Percentiles rank a stretch among this genome's conserved stretches.
Conservation (phyloP, 2,888 invertebrate species). For the Drosophila birchii region DNA sequence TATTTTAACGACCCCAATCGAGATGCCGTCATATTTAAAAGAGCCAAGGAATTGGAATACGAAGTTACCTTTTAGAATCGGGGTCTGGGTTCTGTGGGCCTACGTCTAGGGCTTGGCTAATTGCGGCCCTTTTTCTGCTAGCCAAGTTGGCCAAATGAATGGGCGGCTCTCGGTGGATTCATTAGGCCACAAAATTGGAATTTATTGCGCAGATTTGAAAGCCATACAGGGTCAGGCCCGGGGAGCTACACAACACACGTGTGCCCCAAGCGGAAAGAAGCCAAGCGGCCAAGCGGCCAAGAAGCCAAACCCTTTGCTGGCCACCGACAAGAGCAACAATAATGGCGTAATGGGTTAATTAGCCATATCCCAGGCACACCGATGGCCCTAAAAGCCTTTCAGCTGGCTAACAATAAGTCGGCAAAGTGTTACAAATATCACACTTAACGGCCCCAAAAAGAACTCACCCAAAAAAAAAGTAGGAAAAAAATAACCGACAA, state of each 20-base stretch:
- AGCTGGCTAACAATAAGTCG: constrained; percentile 64
- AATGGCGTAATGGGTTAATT: constrained; percentile 78
- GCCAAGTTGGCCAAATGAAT: constrained; percentile 59
- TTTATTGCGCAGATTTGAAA: constrained; percentile 78
- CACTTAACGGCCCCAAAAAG: constrained; percentile 64
- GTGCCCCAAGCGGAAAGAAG: constrained; percentile 60
- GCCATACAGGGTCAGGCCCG: constrained; percentile 45
- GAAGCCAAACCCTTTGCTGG: constrained; percentile 52
- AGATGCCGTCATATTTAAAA: constrained; percentile 42
- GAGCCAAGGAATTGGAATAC: constrained; percentile 6
- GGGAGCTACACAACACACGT: constrained; percentile 49
- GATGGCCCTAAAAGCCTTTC: constrained; percentile 50
- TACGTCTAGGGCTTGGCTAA: constrained; percentile 44
- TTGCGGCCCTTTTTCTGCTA: constrained; percentile 65
- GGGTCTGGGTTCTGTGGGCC: background rate
- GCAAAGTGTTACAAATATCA: constrained; percentile 81
- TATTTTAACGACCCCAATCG: constrained; percentile 23
- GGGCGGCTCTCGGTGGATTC: constrained; percentile 70
- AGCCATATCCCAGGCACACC: constrained; percentile 67
- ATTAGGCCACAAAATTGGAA: constrained; percentile 76
- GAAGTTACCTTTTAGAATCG: constrained; percentile 12
- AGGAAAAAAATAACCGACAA: background rate
- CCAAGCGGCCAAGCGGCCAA: constrained; percentile 16
- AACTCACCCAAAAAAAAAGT: constrained; percentile 46
- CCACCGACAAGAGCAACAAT: constrained; percentile 63